Evolutionary conservation across 2,113 vertebrate species (phyloP), one percentile per base, ranked within the genome.

Genomic region (Euleptes europaea): DNA sequence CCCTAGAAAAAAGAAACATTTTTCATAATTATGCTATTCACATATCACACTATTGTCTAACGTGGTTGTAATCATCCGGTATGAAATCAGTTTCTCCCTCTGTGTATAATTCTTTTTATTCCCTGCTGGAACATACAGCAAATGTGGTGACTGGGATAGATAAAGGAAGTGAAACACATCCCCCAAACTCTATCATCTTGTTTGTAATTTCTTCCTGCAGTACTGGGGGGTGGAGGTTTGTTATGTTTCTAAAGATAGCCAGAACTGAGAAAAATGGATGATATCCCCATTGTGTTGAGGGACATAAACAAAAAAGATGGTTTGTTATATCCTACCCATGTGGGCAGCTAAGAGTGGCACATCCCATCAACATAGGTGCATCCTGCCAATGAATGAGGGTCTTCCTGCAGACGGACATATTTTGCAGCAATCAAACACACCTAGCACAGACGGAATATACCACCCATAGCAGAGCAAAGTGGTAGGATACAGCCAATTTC

Each of bases 11-110:
- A 79, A 87, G 86, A 21, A 66, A 93, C 82, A 47, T 75, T n/a
- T 82, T 91, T 0, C 88, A 42, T 89, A 93, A 94, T 94, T 88
- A 82, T 12, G 35, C 51, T 19, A 63, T 82, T 91, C 83, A 72
- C 65, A 80, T 33, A 90, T 80, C 63, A 88, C 35, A 0, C 63
- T 38, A 85, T 90, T 93, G 89, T 89, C 91, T 85, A 93, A 82
- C 38, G 82, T 71, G 86, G 38, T 63, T 90, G 26, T 84, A 88
- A 90, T 91, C 89, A 85, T 13, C 0, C 74, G 88, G 80, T 33
- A 74, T 70, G 80, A 86, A 92, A 91, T 90, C 86, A 85, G 26
- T 91, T 92, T 92, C n/a, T 88, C 69, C 70, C 38, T 66, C 82
- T 67, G 0, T 60, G 13, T 93, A 71, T 86, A 77, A 88, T 84